Evolutionary conservation across 2,888 invertebrate species (phyloP), one percentile per base, ranked within the genome.

Genomic region (Pristionchus arcanus): DNA sequence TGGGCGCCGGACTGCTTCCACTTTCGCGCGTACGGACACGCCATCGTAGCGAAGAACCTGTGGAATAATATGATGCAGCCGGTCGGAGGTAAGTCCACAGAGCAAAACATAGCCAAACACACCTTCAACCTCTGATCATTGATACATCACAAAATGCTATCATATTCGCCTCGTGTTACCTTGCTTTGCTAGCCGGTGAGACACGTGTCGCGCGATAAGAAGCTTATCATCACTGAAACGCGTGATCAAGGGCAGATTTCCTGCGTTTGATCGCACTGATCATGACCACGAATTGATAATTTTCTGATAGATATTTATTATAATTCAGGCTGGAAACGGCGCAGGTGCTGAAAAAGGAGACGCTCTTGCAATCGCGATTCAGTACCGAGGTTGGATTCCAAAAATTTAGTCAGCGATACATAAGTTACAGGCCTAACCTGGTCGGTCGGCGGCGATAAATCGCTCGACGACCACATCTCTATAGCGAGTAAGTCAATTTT

Each of bases 281-380:
- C 42, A 42, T 42, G 42, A 42, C n/a, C n/a, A n/a, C n/a, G n/a
- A n/a, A n/a, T n/a, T n/a, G n/a, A n/a, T n/a, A n/a, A 42, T n/a
- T n/a, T n/a, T n/a, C n/a, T n/a, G n/a, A n/a, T n/a, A 42, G 9
- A 5, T 42, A 5, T 42, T 42, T 5, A 42, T 5, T 42, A 42
- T 25, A 15, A 16, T 84, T 53, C 5, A 92, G 92, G 94, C 94
- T 16, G 94, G 91, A 28, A 94, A 93, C 89, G 94, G 94, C 53
- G 94, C 94, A 21, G 94, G 93, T 71, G 92, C 93, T 7, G 90
- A 91, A 15, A 89, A 88, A 11, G 91, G 91, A 19, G 94, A 94
- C 71, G 91, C 92, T 4, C 55, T 94, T 15, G 92, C 92, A 16
- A 92, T 94, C 3, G 91, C 93, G n/a, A 91, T 94, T 15, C 94